Base-by-base conservation (phyloP, 2,888 invertebrate genomes). In the Pseudococcus viburni region DNA sequence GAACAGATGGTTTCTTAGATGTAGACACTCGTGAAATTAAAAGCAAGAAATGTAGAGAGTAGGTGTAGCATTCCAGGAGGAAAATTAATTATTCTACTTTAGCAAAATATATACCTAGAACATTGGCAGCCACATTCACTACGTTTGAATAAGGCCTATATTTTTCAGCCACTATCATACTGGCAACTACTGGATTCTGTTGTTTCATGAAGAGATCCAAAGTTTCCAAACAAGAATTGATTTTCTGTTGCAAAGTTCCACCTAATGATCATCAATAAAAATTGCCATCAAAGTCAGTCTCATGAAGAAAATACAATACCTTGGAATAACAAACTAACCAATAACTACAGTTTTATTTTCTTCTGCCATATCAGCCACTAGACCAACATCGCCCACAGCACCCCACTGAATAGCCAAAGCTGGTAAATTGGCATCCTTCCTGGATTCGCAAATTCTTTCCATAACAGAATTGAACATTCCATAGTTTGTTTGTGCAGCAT, bases 381-480 rank as follows among this genome's bases (percentile, higher is more conserved):
- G 92, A 90, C 95, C 95, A 89, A 96, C 96, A 92, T 98, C 97
- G 86, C 97, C 98, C 87, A 98, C 94, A 55, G 97, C 97, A 59
- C 98, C 98, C 97, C 98, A 98, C 91, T 98, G 96, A 12, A 98
- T 94, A 1, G 97, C 97, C 89, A 96, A 92, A 0, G 94, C 97
- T 0, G 96, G 96, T 0, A 95, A 93, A 0, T 96, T 96, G 11
- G 94, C 94, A 88, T 91, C 92, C 90, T 97, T 26, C 96, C 98
- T 98, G 33, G 97, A 94, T n/a, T 98, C 98, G 91, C 97, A 97
- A 0, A 96, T 92, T 91, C 96, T 97, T 89, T 91, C 91, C 90
- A 90, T 90, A 17, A 91, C 94, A 0, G 97, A 96, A 92, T 98
- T 98, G 73, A 97, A 95, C 93, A 96, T 95, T 39, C 97, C 98